Base-by-base conservation (phyloP, 2,797 vertebrate genomes). In the Capromys pilorides region DNA sequence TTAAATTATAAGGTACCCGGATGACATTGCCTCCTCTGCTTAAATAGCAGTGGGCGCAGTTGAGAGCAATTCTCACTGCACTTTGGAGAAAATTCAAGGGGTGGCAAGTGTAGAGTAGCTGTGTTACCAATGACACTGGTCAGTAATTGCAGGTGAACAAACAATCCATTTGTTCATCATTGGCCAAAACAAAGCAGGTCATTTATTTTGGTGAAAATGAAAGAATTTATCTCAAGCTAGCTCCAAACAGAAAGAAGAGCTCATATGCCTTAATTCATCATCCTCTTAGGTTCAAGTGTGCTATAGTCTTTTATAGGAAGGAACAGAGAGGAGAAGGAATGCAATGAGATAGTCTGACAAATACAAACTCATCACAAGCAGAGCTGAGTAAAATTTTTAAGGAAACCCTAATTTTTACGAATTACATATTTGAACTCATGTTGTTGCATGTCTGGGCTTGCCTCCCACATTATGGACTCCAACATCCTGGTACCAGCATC, bases 291-390 rank as follows among this genome's bases (percentile, higher is more conserved):
- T 54, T 31, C 49, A 54, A 31, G 16, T n/a, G 28, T 51, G 16
- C 75, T 33, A 33, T 16, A 16, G 45, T 79, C 49, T 51, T 51
- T 79, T 33, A 18, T 21, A 51, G 2, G 33, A 54, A 54, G 77
- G 18, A 54, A n/a, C 49, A 51, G 45, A 78, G 45, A 18, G 4
- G 49, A 21, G 18, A 54, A 21, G 18, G 9, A 54, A 79, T 54
- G 33, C 31, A 54, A 54, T 31, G 77, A 79, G 49, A 51, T 21
- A 51, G 61, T 93, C 96, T 97, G 97, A 97, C 94, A 98, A 97
- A 98, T 92, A 95, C 83, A 97, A 97, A 96, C 86, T 97, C 81
- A 96, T 97, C 98, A 93, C 62, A 93, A 95, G 87, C 62, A 88
- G 93, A 97, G 90, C 95, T 93, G 77, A 97, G 82, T 95, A 79